Evolutionary conservation across 2,113 vertebrate genomes (phyloP), one percentile per base, ranked within the genome.

Genomic region (Channa argus): DNA sequence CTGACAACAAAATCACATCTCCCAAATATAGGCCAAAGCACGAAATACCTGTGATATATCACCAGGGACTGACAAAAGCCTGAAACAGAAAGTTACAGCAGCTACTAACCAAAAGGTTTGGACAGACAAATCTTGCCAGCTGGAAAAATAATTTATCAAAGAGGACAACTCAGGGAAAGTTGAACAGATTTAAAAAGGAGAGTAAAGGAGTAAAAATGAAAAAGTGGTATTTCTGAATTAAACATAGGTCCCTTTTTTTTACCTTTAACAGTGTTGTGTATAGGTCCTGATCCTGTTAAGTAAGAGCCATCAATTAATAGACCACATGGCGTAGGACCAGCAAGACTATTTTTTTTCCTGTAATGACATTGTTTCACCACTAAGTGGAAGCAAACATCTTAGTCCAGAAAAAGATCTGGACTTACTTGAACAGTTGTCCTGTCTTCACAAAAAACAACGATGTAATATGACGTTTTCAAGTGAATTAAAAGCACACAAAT

Each of bases 11-110:
- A 80, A 45, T 63, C 47, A 52, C 61, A 63, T 70, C 64, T 62
- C 50, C 37, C 33, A 11, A 75, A 90, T 80, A 51, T 79, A 70
- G 86, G 90, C 55, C 80, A 84, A 37, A 67, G 68, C 50, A 63
- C 43, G 41, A 45, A 62, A 63, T 8, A 2, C 24, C 24, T 36
- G 41, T 33, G 39, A 24, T 24, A 24, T 24, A 76, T 66, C 73
- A 65, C 43, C 9, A 0, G 55, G 58, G 41, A 51, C 14, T 6
- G 56, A 33, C 24, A 37, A 71, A 45, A 58, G 67, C 68, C 66
- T 7, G 44, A 68, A 60, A 58, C 56, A 51, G 45, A 46, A 55
- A 72, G 24, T 24, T 24, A 24, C 24, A 65, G 5, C 15, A 44
- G 65, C 14, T 61, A 41, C 41, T 34, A 74, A 50, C 39, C 3